A percentile compares a stretch with the other conserved stretches of the same genome.
These are phyloP conservation scores for Antheraea mylitta DNA, from an alignment of 1,140 invertebrate species.

Conservation along the genomic window DNA sequence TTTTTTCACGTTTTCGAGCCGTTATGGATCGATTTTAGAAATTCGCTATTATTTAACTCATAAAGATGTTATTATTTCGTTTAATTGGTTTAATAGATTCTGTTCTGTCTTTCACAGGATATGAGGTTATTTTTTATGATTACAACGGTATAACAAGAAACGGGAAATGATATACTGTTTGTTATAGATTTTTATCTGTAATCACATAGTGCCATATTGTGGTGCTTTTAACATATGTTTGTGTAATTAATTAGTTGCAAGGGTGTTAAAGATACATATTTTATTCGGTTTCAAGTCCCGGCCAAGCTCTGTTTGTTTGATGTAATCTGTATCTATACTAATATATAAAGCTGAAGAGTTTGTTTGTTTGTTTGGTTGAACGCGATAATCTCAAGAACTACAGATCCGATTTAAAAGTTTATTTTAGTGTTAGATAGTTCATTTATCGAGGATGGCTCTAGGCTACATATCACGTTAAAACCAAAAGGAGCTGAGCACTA, in stretches of 20 bases:
- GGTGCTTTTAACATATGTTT: not conserved
- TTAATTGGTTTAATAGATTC: conserved; percentile 36
- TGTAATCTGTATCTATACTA: not conserved
- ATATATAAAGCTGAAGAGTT: too few relatives aligned
- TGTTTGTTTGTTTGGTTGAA: too few relatives aligned
- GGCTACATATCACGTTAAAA: too few relatives aligned
- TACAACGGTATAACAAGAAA: not conserved
- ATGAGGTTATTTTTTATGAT: conserved; percentile 31
- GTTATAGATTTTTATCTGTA: conserved; percentile 5
- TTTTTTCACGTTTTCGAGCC: conserved; percentile 54
- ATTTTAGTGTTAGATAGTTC: too few relatives aligned
- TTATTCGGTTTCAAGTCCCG: not conserved
- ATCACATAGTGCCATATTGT: conserved; percentile 5
- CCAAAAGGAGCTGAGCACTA: too few relatives aligned
- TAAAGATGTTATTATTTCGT: conserved; percentile 39
- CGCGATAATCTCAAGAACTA: too few relatives aligned
- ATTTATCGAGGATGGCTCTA: too few relatives aligned
- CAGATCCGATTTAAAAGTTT: too few relatives aligned
- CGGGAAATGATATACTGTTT: not conserved
- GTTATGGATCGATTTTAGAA: conserved; percentile 67
- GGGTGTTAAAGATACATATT: not conserved
- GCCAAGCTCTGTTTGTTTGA: not conserved
- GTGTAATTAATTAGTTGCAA: conserved; percentile 7
- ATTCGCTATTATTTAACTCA: conserved; percentile 54
- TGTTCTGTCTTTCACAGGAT: conserved; percentile 29